Base-by-base conservation (phyloP, 92 coral and sea anemone genomes). In the Heliopora coerulea region DNA sequence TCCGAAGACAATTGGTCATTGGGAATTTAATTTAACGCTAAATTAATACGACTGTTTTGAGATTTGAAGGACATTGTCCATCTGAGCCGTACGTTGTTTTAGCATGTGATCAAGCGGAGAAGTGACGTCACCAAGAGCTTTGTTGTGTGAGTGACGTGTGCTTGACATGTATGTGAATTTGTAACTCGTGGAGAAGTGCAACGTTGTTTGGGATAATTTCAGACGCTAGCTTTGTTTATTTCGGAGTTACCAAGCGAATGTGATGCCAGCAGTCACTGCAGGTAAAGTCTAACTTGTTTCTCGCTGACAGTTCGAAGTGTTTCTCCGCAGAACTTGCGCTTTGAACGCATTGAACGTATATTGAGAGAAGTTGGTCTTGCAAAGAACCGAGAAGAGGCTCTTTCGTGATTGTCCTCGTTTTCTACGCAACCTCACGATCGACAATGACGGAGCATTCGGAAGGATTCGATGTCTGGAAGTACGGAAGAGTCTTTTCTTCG, bases 221-320 rank as follows among this genome's bases (percentile, higher is more conserved):
- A 15, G 52, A 46, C 7, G n/a, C 15, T 15, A 8, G 52, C 52
- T 46, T 46, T 46, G 52, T 46, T 46, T 46, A n/a, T n/a, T 67
- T 48, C 25, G 24, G 74, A 24, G 80, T 41, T 30, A 72, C 54
- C 33, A 86, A 69, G 88, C 72, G 80, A 68, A 75, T 87, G 98
- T 85, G 79, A 93, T 93, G 98, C 98, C 98, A 91, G 98, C 98
- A 70, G 98, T 93, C 54, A 93, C 98, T 69, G 89, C 96, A 93
- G 98, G 98, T 93, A 93, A 85, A 72, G 78, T 44, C 26, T 30
- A 18, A 24, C 49, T 26, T 49, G 9, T 13, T 27, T 49, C 49
- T 66, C 39, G 54, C 15, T 7, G 7, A n/a, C n/a, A 6, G 10
- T 6, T 8, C 52, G 52, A 46, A 7, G 2, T 6, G n/a, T 46